Percentiles rank a stretch among this genome's conserved stretches.
phyloP scores from a whole-genome alignment of 1,140 invertebrate species.

The Calycopis cecrops region DNA sequence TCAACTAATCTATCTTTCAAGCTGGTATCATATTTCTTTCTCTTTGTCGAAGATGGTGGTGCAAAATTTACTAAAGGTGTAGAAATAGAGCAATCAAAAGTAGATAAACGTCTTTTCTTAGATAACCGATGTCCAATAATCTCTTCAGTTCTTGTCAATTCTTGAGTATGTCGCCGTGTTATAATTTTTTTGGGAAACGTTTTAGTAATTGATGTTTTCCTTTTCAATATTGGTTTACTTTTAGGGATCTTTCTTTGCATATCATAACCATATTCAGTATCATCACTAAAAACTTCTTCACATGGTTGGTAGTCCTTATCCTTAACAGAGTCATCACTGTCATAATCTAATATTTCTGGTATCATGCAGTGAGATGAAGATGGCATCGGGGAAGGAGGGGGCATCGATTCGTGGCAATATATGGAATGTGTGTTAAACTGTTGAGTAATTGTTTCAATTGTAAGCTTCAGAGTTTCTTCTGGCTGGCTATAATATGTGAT shows the following conservation, averaged over 20 bases:
- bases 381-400: neutral
- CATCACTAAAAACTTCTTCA: constrained; percentile 7
- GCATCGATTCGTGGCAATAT: neutral
- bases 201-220: constrained; percentile 7
- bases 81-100: constrained; percentile 8
- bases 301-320: constrained; percentile 6
- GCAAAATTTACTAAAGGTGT: no score
- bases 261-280: constrained; percentile 9
- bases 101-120: no score
- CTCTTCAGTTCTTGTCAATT: no score
- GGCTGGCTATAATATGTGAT: neutral
- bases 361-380: neutral
- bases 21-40: neutral
- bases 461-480: neutral
- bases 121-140: no score
- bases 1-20: neutral
- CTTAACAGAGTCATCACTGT: neutral
- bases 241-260: constrained; percentile 3
- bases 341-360: neutral
- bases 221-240: constrained; percentile 9
- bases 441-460: no score
- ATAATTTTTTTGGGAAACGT: no score
- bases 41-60: no score
- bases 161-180: no score
- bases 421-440: neutral